Evolutionary conservation across 2,113 vertebrate species (phyloP).

Genomic region (Xiphophorus maculatus): DNA sequence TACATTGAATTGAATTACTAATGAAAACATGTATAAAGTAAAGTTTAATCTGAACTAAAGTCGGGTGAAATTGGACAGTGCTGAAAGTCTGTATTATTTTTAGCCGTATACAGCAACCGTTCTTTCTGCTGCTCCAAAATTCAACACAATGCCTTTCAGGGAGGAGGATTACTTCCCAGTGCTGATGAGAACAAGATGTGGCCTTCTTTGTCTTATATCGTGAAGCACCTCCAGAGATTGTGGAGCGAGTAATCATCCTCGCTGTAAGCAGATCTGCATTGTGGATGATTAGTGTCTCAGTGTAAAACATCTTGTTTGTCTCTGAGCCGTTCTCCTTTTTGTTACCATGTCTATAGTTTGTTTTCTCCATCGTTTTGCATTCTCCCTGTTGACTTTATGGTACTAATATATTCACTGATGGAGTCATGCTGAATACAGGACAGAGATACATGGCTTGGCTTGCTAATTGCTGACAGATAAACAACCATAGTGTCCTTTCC

Average conservation of each 20-base stretch:
- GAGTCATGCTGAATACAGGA: constrained; percentile 27
- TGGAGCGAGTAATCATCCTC: constrained; percentile 12
- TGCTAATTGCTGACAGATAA: constrained; percentile 58
- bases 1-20: neutral
- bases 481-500: constrained; percentile 27
- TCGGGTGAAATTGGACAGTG: neutral
- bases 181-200: neutral
- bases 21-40: neutral
- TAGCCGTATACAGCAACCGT: neutral
- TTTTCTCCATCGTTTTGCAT: constrained; percentile 30
- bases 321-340: constrained; percentile 21
- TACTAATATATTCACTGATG: constrained; percentile 31
- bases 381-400: constrained; percentile 8
- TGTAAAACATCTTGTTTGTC: constrained; percentile 32
- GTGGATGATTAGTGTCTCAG: constrained; percentile 23
- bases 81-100: constrained; percentile 2
- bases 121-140: neutral
- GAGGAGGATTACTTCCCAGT: constrained; percentile 8
- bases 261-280: constrained; percentile 18
- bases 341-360: constrained; percentile 14
- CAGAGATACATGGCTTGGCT: constrained; percentile 24
- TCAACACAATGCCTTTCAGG: neutral
- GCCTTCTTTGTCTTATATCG: constrained; percentile 13
- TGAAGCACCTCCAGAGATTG: constrained; percentile 7
- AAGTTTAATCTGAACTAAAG: neutral